Percentiles rank a stretch among this genome's conserved stretches.
These are phyloP conservation scores for Hartigia nigra DNA, from an alignment of 2,888 invertebrate genomes.

Conservation along the genomic window DNA sequence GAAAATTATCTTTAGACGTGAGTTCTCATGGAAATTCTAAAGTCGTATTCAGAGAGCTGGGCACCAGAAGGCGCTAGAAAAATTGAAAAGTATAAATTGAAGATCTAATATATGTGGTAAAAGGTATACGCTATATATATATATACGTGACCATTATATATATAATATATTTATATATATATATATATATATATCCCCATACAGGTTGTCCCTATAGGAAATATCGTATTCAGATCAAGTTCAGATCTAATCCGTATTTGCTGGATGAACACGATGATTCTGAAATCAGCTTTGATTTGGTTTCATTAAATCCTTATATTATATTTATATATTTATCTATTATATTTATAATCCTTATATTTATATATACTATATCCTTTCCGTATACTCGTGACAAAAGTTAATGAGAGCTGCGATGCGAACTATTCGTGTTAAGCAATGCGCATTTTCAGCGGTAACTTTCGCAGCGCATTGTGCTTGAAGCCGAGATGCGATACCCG, in stretches of 20 bases:
- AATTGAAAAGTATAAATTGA: not conserved
- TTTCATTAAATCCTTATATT: too few relatives aligned
- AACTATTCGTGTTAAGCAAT: not conserved
- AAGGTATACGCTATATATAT: not conserved
- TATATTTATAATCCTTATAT: too few relatives aligned
- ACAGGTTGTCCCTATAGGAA: too few relatives aligned
- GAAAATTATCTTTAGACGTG: constrained; percentile 50
- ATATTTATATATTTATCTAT: too few relatives aligned
- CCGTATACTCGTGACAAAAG: not conserved
- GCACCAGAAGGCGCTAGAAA: not conserved
- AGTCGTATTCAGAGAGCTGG: constrained; percentile 47
- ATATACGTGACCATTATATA: too few relatives aligned
- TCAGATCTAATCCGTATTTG: too few relatives aligned
- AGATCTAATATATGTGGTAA: not conserved
- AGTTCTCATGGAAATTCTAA: constrained; percentile 56
- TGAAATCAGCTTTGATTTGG: too few relatives aligned
- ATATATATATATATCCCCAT: not conserved
- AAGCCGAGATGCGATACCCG: not conserved
- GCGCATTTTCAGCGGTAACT: not conserved
- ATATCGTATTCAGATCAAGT: too few relatives aligned
- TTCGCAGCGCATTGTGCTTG: not conserved
- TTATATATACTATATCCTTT: not conserved
- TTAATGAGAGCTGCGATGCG: not conserved
- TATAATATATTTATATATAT: too few relatives aligned
- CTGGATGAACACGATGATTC: too few relatives aligned